These are phyloP conservation scores for Xenotilapia caudafasciata DNA, from an alignment of 2,113 vertebrate genomes.

Conservation along the genomic window DNA sequence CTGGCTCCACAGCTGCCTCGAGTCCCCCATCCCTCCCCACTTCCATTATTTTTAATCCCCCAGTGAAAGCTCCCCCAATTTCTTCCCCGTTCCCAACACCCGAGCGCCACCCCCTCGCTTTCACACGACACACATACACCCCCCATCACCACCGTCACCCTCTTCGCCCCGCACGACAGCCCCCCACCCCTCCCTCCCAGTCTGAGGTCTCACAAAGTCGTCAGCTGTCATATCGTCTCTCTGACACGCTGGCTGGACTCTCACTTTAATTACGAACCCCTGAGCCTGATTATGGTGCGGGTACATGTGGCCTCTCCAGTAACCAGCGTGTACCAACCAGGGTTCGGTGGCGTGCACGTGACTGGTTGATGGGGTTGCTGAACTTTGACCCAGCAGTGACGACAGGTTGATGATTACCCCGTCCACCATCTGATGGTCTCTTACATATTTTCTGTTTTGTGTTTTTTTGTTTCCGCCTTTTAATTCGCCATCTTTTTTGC, in stretches of 20 bases:
- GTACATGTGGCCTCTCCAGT: neutral
- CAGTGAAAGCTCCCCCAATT: slow-evolving; percentile 59
- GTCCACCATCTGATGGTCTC: neutral
- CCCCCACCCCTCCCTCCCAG: neutral
- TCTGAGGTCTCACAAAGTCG: slow-evolving; percentile 47
- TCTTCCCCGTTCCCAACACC: neutral
- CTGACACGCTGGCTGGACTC: slow-evolving; percentile 47
- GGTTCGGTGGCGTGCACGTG: neutral
- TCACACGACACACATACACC: neutral
- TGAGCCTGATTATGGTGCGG: slow-evolving; percentile 12
- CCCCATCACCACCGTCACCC: neutral
- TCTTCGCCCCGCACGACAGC: neutral
- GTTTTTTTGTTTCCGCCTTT: neutral
- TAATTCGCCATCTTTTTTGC: accelerated
- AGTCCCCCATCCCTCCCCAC: slow-evolving; percentile 27
- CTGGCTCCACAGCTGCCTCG: slow-evolving; percentile 69
- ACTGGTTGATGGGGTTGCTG: neutral
- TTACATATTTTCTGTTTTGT: neutral
- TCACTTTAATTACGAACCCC: slow-evolving; percentile 59
- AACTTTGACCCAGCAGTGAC: slow-evolving; percentile 2
- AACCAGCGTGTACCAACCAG: neutral
- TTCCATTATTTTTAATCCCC: slow-evolving; percentile 68
- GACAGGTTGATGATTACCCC: neutral
- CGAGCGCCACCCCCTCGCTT: neutral
- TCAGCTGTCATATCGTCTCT: slow-evolving; percentile 58